These are phyloP conservation scores for Catamblyrhynchus diadema DNA, from an alignment of 2,797 vertebrate species.

Conservation along the genomic window DNA sequence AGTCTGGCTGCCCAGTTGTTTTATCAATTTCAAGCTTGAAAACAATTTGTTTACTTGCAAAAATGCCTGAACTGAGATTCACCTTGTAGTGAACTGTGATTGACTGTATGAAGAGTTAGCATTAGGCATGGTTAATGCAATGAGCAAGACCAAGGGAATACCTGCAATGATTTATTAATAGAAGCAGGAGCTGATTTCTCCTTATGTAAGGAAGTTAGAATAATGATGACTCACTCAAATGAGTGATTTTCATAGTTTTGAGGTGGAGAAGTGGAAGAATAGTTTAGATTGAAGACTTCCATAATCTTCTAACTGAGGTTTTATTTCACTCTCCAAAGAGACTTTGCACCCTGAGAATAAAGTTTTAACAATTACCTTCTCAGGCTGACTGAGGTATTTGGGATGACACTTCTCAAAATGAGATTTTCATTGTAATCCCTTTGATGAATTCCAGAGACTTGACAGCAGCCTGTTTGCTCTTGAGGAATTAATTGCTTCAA, in stretches of 20 bases:
- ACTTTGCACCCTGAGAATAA: neutral
- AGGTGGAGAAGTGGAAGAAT: neutral
- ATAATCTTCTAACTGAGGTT: neutral
- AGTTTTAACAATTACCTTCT: neutral
- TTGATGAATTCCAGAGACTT: neutral
- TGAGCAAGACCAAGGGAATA: neutral
- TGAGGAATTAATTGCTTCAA: neutral
- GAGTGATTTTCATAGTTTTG: neutral
- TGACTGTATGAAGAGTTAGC: neutral
- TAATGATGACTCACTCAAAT: neutral
- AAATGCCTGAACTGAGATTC: conserved; percentile 20
- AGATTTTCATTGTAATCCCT: neutral
- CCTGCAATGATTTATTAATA: neutral
- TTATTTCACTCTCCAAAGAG: conserved; percentile 1
- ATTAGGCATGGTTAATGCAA: neutral
- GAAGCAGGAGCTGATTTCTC: neutral
- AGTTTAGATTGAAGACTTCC: conserved; percentile 12
- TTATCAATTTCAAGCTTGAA: conserved; percentile 26
- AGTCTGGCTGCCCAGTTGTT: neutral
- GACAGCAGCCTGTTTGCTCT: neutral
- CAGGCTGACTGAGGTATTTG: neutral
- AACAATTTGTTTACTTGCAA: conserved; percentile 30
- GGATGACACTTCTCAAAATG: neutral
- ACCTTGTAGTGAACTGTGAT: neutral
- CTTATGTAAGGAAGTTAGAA: neutral